Evolutionary conservation across 2,888 invertebrate genomes (phyloP).

Genomic region (Disparrhopalites patrizii): DNA sequence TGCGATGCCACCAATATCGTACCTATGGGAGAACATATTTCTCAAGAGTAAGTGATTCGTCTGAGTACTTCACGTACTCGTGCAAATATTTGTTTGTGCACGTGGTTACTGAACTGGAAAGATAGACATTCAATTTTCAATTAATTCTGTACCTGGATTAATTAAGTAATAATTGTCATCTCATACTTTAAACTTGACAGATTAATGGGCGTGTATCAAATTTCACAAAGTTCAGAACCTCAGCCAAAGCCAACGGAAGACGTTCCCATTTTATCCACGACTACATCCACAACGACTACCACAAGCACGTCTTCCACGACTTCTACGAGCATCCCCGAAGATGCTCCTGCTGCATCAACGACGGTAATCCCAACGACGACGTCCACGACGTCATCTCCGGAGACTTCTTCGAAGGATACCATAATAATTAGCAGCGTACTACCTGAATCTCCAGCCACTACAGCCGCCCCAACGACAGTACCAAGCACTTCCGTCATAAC

Average conservation of each 20-base stretch:
- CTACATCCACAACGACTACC: neutral
- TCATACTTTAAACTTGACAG: neutral
- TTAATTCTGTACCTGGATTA: no score
- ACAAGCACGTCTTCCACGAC: no score
- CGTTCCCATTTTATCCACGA: neutral
- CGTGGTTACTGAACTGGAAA: no score
- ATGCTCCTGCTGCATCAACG: no score
- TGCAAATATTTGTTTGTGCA: no score
- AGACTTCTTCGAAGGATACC: neutral
- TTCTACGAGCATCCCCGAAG: no score
- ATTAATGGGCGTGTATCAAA: conserved; percentile 8
- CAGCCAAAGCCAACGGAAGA: neutral
- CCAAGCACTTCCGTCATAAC: neutral
- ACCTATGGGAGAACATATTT: conserved; percentile 36
- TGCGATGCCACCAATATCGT: conserved; percentile 30
- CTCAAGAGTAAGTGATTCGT: conserved; percentile 11
- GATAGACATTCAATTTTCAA: no score
- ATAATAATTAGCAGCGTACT: neutral
- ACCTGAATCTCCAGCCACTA: neutral
- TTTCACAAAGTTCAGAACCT: neutral
- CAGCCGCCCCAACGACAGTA: neutral
- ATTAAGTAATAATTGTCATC: no score
- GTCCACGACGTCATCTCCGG: neutral
- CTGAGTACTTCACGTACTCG: no score
- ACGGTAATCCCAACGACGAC: neutral